Evolutionary conservation across 2,888 invertebrate genomes (phyloP).

Genomic region (Andrena minutula): DNA sequence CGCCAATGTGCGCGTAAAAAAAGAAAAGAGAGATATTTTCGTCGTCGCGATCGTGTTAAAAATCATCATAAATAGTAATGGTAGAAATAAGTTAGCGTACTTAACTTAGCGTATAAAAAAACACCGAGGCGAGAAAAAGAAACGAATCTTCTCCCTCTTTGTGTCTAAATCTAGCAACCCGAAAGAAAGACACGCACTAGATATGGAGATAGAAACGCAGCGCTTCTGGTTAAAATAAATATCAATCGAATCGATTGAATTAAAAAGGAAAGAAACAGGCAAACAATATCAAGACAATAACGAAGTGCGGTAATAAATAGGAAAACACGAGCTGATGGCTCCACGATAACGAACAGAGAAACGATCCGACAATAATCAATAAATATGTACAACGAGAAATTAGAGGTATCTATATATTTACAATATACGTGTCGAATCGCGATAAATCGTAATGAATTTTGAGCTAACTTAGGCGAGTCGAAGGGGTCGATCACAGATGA

Average conservation of each 20-base stretch:
- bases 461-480: constrained; percentile 46
- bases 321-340: constrained; percentile 16
- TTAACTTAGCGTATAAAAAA: constrained; percentile 47
- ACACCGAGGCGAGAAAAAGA: constrained; percentile 8
- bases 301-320: constrained; percentile 28
- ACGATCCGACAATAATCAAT: constrained; percentile 43
- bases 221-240: constrained; percentile 9
- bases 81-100: constrained; percentile 47
- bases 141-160: constrained; percentile 6
- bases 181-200: constrained; percentile 9
- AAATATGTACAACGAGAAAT: constrained; percentile 67
- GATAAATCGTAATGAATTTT: constrained; percentile 28
- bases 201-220: constrained; percentile 17
- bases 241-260: background rate
- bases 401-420: constrained; percentile 57
- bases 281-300: background rate
- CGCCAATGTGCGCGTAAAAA: constrained; percentile 13
- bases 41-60: constrained; percentile 38
- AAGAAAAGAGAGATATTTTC: constrained; percentile 6
- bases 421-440: constrained; percentile 41
- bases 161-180: constrained; percentile 6
- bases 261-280: background rate
- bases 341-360: constrained; percentile 16
- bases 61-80: constrained; percentile 59
- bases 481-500: constrained; percentile 29